Evolutionary conservation across 2,888 invertebrate species (phyloP).

Genomic region (Drosophila imparisetae): DNA sequence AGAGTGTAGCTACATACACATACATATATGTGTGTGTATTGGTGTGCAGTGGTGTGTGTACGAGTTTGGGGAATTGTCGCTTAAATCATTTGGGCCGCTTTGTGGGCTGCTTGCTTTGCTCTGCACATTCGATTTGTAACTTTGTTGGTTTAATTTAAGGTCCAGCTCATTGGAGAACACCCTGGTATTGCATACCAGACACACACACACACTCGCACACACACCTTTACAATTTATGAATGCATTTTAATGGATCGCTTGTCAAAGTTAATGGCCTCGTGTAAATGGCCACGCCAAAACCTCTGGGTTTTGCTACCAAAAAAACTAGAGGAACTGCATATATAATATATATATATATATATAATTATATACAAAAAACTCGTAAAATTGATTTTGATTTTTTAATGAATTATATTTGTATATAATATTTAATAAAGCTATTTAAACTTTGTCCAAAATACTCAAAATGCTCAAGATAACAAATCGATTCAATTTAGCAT

Average conservation of each 20-base stretch:
- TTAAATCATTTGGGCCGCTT: slow-evolving; percentile 63
- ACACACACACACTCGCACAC: slow-evolving; percentile 6
- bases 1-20: slow-evolving; percentile 12
- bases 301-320: not conserved
- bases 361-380: not conserved
- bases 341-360: not conserved
- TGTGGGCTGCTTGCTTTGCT: slow-evolving; percentile 35
- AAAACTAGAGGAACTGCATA: not conserved
- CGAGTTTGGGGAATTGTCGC: slow-evolving; percentile 50
- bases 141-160: slow-evolving; percentile 63
- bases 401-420: not conserved
- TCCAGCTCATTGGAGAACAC: slow-evolving; percentile 49
- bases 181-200: slow-evolving; percentile 39
- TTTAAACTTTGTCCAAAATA: too few species aligned
- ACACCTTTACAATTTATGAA: slow-evolving; percentile 72
- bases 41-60: slow-evolving; percentile 19
- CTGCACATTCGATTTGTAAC: slow-evolving; percentile 55
- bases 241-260: slow-evolving; percentile 74
- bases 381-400: not conserved
- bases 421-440: too few species aligned
- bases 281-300: slow-evolving; percentile 44
- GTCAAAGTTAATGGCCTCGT: slow-evolving; percentile 62
- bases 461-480: not conserved
- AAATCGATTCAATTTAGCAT: too few species aligned
- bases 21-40: slow-evolving; percentile 2